These are phyloP conservation scores for Bergia sp. DNA, from an alignment of 92 coral and sea anemone genomes.

Conservation along the genomic window DNA sequence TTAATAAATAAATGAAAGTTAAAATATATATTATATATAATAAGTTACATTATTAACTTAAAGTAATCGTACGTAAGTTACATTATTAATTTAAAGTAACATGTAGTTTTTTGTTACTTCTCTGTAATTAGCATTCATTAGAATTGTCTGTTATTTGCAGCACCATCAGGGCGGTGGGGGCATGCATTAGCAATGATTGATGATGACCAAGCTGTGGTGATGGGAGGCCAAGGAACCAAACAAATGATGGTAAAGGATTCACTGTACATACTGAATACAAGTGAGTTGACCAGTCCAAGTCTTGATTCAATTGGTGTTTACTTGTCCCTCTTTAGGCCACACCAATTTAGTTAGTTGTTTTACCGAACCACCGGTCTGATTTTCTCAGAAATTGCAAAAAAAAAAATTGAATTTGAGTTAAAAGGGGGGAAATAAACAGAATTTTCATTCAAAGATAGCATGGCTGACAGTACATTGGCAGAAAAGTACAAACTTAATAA, in stretches of 20 bases:
- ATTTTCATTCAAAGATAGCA: too few relatives aligned
- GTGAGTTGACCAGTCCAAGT: conserved; percentile 13
- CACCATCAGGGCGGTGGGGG: conserved; percentile 96
- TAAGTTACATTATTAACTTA: too few relatives aligned
- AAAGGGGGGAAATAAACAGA: too few relatives aligned
- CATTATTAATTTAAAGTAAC: background rate
- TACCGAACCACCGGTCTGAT: too few relatives aligned
- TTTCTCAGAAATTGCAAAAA: too few relatives aligned
- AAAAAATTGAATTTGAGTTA: too few relatives aligned
- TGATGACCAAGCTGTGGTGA: conserved; percentile 61
- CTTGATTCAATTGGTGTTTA: background rate
- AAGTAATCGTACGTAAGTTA: too few relatives aligned
- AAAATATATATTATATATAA: background rate
- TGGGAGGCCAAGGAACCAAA: conserved; percentile 94
- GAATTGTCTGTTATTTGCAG: conserved; percentile 32
- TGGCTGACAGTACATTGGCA: too few relatives aligned
- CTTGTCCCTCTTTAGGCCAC: background rate
- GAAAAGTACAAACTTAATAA: too few relatives aligned
- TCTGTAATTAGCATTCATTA: background rate
- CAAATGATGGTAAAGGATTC: conserved; percentile 92
- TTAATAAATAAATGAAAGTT: too few relatives aligned
- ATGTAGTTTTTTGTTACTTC: background rate
- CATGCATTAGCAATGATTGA: conserved; percentile 74
- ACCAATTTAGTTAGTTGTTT: too few relatives aligned
- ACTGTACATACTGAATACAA: conserved; percentile 64